Percentiles rank a stretch among this genome's conserved stretches.
Conservation (phyloP, 2,113 vertebrate genomes). For the Phoxinus phoxinus region DNA sequence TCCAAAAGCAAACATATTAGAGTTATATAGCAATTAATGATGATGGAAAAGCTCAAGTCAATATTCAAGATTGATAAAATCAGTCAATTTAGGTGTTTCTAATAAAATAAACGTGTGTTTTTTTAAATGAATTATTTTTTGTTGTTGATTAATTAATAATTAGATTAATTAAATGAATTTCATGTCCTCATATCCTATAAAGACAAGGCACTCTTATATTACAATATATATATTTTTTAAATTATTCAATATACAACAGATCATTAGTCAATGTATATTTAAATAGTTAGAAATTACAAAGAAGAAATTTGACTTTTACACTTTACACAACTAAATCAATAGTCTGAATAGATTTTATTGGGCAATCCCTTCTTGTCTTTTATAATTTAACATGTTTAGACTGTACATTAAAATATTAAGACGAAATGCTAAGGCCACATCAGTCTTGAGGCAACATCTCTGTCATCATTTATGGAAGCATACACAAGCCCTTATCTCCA, state of each 20-base stretch:
- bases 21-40: not conserved
- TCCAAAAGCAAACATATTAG: not conserved
- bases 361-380: not conserved
- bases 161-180: no score
- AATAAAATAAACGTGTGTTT: no score
- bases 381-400: not conserved
- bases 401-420: not conserved
- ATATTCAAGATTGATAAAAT: not conserved
- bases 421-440: not conserved
- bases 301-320: not conserved
- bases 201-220: not conserved
- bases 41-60: not conserved
- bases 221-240: no score
- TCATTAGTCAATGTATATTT: not conserved
- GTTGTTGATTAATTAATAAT: no score
- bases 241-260: not conserved
- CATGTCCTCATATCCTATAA: not conserved
- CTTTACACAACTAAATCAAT: not conserved
- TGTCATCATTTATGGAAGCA: not conserved
- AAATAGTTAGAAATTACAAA: not conserved
- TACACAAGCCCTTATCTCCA: not conserved
- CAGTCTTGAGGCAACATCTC: not conserved
- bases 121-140: no score
- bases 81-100: not conserved
- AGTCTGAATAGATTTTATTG: not conserved